Percentiles rank a stretch among this genome's conserved stretches.
These are phyloP conservation scores for Sitta carolinensis DNA, from an alignment of 2,797 vertebrate species.

Conservation along the genomic window DNA sequence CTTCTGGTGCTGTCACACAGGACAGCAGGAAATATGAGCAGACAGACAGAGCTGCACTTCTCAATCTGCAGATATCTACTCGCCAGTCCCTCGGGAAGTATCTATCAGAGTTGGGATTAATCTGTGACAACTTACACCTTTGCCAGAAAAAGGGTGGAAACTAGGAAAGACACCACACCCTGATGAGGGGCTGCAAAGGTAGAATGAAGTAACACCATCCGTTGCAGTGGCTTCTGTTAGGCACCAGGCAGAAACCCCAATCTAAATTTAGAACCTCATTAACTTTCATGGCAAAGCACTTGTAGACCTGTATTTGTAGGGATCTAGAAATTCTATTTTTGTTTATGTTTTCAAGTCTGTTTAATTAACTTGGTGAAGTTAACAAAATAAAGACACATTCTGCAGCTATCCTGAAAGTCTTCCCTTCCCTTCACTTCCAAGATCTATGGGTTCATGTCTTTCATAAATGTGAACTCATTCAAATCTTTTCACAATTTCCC, in stretches of 20 bases:
- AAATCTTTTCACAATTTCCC: constrained; percentile 17
- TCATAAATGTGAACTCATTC: constrained; percentile 38
- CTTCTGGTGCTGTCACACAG: neutral
- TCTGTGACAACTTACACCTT: neutral
- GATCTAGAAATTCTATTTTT: constrained; percentile 47
- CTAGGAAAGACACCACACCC: neutral
- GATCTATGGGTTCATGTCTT: constrained; percentile 1
- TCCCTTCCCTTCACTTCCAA: neutral
- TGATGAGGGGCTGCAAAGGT: neutral
- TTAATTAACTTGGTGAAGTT: constrained; percentile 55
- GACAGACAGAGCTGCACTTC: neutral
- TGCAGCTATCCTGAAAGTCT: neutral
- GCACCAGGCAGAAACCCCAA: neutral
- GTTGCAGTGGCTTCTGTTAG: neutral
- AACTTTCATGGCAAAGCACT: neutral
- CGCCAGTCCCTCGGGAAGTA: neutral
- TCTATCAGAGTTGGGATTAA: neutral
- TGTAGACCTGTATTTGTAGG: neutral
- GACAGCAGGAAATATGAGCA: neutral
- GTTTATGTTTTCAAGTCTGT: constrained; percentile 60
- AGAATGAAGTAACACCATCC: neutral
- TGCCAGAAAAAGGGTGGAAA: neutral
- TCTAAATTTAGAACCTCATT: neutral
- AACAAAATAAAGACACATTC: neutral
- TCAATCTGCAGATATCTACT: neutral